These are phyloP conservation scores for Limnephilus lunatus DNA, from an alignment of 2,888 invertebrate species.

Conservation along the genomic window DNA sequence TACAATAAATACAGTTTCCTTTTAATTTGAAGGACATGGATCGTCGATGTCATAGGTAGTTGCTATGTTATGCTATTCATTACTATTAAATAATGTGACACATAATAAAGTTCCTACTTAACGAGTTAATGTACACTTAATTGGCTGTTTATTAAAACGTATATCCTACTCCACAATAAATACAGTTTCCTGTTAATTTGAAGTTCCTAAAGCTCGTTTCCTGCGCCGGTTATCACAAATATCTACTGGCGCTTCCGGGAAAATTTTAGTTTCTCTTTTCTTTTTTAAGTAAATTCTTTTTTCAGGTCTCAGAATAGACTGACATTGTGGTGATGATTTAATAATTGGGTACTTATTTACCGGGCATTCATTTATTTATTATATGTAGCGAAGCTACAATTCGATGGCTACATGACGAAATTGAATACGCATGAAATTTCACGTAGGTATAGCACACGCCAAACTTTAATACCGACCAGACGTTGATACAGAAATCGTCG, in stretches of 20 bases:
- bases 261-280: not conserved
- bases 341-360: not conserved
- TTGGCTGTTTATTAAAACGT: not conserved
- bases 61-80: too few relatives aligned
- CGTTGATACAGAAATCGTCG: too few relatives aligned
- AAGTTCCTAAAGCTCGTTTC: constrained; percentile 22
- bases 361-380: not conserved
- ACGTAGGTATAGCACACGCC: too few relatives aligned
- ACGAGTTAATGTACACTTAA: not conserved
- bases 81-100: not conserved
- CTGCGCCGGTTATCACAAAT: not conserved
- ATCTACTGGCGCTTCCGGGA: constrained; percentile 3
- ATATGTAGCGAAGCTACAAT: too few relatives aligned
- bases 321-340: not conserved
- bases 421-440: too few relatives aligned
- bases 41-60: too few relatives aligned
- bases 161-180: not conserved
- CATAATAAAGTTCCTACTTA: not conserved
- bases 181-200: constrained; percentile 36
- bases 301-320: not conserved
- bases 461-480: too few relatives aligned
- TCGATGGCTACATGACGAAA: too few relatives aligned
- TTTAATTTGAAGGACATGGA: constrained; percentile 15
- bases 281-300: constrained; percentile 12
- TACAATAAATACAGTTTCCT: not conserved